Base-by-base conservation (phyloP, 1,140 invertebrate genomes). In the Bombyx mandarina region DNA sequence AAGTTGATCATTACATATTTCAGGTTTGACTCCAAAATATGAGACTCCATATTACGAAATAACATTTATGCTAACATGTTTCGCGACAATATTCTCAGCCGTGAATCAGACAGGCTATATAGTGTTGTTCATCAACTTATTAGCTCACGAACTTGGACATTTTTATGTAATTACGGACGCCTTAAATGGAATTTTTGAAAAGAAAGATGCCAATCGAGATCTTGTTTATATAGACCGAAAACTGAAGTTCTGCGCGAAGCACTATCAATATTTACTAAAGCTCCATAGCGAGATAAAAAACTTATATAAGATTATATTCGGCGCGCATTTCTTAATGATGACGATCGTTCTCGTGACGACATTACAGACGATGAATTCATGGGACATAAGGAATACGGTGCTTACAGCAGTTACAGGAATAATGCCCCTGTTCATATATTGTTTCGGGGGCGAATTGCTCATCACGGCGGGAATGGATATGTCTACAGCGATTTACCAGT, bases 61-160 rank as follows among this genome's bases (percentile, higher is more conserved):
- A 52, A 60, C 68, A 43, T 74, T 69, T 47, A 50, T 56, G 0
- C 8, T 74, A 45, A 74, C 65, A 8, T 56, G 45, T 12, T 10
- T 69, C 9, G 68, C 60, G 6, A 67, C 68, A 1, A 52, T 48
- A 6, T 74, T 74, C 54, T 74, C 71, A 8, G 71, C 61, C 12
- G 63, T 69, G 22, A 74, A 71, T 50, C 68, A 71, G 54, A 74
- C 69, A 0, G 71, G 66, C 8, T 71, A 71, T 60, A 71, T 69
- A 42, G 62, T 69, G 1, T 58, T 74, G 6, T 74, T 74, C 56
- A 56, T 74, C 12, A 67, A 61, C 1, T 54, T 74, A 12, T 43
- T 71, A 9, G 53, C 54, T 10, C 66, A 74, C 47, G 69, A 69
- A 42, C 63, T 74, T 8, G 71, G 66, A 7, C 66, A 74, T 54